Base-by-base conservation (phyloP, 2,888 invertebrate species). In the Perithous albicinctus region DNA sequence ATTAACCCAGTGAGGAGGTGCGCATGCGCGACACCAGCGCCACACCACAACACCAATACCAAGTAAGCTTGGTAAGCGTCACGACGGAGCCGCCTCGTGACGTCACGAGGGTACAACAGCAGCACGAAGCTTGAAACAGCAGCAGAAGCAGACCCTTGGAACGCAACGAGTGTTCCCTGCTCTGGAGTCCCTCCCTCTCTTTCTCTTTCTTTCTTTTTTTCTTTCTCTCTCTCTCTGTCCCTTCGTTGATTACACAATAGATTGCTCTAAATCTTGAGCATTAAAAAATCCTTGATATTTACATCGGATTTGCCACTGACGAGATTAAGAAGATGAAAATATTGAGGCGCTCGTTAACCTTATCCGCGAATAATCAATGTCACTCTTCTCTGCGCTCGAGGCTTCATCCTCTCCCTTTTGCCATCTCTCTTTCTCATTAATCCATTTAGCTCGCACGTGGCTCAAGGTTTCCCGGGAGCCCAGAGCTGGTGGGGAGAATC, bases 1-100 rank as follows among this genome's bases (percentile, higher is more conserved):
- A 92, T 92, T 92, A 91, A 92, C 92, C 92, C 89, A 92, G 90
- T 92, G 88, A 75, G 64, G 48, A 56, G 43, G 23, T 32, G 87
- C 90, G 89, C 88, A 74, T 80, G 88, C 87, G 85, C 70, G 32
- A 8, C 43, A 35, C 67, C 35, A 38, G 32, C 75, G 15, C 54
- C 29, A 29, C 4, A 29, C 4, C 12, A 6, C n/a, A 56, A 2
- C 59, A 18, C 32, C 32, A 59, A 32, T 18, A 15, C 29, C 26
- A 8, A 61, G 26, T n/a, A 8, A n/a, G 18, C 35, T 18, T 4
- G 32, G 51, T 29, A 46, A 26, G 61, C 81, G 78, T 81, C 77
- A 81, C 70, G 77, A 63, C 12, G 75, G 66, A 69, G 70, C 64
- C 72, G 41, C 75, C 73, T 78, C 73, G 84, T 85, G 85, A 85